Conservation (phyloP, 2,888 invertebrate genomes). For the Apodemia hepburni region DNA sequence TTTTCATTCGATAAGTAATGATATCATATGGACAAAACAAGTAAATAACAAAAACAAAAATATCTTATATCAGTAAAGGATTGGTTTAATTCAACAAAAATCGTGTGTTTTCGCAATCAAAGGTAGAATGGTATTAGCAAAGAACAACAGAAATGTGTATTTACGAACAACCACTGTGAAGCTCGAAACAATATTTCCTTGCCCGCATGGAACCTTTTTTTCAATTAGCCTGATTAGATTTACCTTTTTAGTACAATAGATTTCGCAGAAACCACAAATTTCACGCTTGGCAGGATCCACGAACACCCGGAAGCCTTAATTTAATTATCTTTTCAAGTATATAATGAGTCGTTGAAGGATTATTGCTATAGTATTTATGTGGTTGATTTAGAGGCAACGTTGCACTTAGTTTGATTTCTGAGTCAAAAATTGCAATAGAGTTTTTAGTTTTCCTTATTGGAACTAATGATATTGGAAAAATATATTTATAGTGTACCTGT, state of each 20-base stretch:
- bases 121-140: not conserved
- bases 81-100: no score
- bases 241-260: not conserved
- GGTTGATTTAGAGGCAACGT: not conserved
- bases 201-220: not conserved
- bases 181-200: not conserved
- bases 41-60: no score
- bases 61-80: no score
- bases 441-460: no score
- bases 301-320: not conserved
- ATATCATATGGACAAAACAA: no score
- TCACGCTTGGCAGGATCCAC: not conserved
- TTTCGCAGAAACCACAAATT: constrained; percentile 9
- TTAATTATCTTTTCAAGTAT: not conserved
- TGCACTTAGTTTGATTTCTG: no score
- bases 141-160: not conserved
- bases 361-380: not conserved
- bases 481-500: no score
- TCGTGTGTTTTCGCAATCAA: no score
- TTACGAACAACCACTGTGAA: not conserved
- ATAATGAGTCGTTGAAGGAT: not conserved
- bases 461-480: no score
- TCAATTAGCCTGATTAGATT: constrained; percentile 7
- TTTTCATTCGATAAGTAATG: no score
- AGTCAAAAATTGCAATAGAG: no score